Evolutionary conservation across 2,113 vertebrate genomes (phyloP).

Genomic region (Nothocercus julius): DNA sequence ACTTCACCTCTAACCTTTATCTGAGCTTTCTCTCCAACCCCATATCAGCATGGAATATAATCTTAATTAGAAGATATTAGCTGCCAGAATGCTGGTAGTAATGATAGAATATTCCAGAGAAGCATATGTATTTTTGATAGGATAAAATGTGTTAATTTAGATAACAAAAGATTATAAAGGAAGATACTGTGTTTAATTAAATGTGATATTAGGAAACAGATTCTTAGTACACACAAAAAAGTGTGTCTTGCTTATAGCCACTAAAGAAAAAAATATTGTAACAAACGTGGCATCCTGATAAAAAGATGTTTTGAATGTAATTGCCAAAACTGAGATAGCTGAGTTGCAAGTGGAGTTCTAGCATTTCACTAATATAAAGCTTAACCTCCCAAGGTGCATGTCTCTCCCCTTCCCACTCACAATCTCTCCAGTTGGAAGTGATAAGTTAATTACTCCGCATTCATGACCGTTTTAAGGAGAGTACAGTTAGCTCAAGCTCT

Average conservation of each 20-base stretch:
- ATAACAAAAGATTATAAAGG: neutral
- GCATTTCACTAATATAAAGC: neutral
- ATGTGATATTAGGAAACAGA: neutral
- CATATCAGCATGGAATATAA: neutral
- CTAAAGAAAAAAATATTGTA: neutral
- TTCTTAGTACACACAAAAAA: neutral
- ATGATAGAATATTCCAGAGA: neutral
- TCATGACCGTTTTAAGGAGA: neutral
- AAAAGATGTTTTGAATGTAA: neutral
- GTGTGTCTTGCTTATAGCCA: neutral
- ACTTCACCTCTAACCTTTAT: neutral
- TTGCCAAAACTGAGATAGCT: neutral
- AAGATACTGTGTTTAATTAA: neutral
- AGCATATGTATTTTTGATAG: neutral
- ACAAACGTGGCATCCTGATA: neutral
- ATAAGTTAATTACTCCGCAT: neutral
- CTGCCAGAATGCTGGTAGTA: neutral
- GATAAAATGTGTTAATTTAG: neutral
- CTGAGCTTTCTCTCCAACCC: neutral
- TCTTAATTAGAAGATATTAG: neutral
- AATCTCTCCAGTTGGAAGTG: neutral
- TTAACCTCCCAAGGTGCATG: neutral
- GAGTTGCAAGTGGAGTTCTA: neutral
- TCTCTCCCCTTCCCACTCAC: neutral
- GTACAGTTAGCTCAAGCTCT: neutral